phyloP scores from a whole-genome alignment of 2,797 vertebrate species.

The Odontamblyopus lacepedii region DNA sequence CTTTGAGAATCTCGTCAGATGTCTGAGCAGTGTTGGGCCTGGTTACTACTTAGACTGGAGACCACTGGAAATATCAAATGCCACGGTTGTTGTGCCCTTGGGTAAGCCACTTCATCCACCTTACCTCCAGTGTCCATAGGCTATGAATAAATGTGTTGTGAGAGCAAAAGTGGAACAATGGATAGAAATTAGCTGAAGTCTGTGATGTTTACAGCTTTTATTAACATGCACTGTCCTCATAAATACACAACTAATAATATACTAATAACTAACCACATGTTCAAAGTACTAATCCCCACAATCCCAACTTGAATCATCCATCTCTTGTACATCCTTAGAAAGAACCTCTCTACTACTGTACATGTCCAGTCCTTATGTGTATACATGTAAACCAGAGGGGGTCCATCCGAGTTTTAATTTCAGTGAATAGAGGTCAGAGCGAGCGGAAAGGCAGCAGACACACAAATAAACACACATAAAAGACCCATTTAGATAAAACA shows the following conservation, averaged over 20 bases:
- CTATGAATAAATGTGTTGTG: no score
- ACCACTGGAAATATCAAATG: no score
- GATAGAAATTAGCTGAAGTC: no score
- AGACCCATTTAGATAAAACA: slow-evolving; percentile 57
- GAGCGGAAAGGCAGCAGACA: slow-evolving; percentile 74
- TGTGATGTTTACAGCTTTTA: no score
- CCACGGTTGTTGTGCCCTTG: no score
- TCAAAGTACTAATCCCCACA: neutral
- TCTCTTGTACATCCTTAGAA: neutral
- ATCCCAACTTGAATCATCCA: neutral
- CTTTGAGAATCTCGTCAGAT: no score
- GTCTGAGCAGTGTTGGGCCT: no score
- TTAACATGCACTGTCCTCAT: neutral
- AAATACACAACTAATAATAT: neutral
- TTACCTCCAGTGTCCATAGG: no score
- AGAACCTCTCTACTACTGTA: slow-evolving; percentile 20
- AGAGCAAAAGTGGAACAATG: no score
- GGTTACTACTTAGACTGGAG: no score
- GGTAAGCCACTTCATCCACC: no score
- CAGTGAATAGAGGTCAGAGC: slow-evolving; percentile 45
- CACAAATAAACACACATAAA: slow-evolving; percentile 48
- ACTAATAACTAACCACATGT: neutral
- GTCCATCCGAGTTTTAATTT: slow-evolving; percentile 56
- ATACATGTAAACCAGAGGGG: slow-evolving; percentile 26
- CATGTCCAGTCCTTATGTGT: slow-evolving; percentile 24